Percentiles rank a stretch among this genome's conserved stretches.
Evolutionary conservation across 1,140 invertebrate species (phyloP).

Genomic region (Pogonus chalceus): DNA sequence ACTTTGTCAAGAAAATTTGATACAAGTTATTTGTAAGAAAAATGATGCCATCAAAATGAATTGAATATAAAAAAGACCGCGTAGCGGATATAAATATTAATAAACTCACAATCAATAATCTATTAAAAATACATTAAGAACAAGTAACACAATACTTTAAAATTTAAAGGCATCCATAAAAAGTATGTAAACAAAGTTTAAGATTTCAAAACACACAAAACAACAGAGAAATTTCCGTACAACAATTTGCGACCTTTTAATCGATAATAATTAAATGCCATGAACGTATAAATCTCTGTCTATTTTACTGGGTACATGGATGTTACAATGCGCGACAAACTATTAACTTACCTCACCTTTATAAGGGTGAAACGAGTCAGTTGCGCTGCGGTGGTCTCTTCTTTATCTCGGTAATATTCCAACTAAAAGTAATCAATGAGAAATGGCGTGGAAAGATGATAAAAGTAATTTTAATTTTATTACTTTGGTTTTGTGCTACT

Average conservation of each 20-base stretch:
- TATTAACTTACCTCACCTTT: background rate
- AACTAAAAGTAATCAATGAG: constrained; percentile 20
- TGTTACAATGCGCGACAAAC: background rate
- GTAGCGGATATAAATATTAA: too few relatives aligned
- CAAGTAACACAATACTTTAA: too few relatives aligned
- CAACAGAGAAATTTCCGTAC: background rate
- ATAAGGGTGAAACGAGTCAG: background rate
- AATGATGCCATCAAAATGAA: too few relatives aligned
- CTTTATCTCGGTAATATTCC: background rate
- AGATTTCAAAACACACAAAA: background rate
- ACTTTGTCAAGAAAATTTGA: too few relatives aligned
- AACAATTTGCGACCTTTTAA: background rate
- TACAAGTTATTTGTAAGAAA: too few relatives aligned
- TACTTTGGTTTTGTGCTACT: too few relatives aligned
- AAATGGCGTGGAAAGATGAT: constrained; percentile 24
- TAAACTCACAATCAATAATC: too few relatives aligned
- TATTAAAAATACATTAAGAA: too few relatives aligned
- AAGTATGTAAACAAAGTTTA: background rate
- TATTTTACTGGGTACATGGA: background rate
- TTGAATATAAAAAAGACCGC: too few relatives aligned
- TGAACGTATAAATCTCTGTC: background rate
- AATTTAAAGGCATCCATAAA: too few relatives aligned
- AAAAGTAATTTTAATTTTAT: constrained; percentile 25
- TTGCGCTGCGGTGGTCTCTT: background rate
- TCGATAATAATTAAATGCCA: constrained; percentile 4